Conservation (phyloP, 2,113 vertebrate species). For the Rhineura floridana region DNA sequence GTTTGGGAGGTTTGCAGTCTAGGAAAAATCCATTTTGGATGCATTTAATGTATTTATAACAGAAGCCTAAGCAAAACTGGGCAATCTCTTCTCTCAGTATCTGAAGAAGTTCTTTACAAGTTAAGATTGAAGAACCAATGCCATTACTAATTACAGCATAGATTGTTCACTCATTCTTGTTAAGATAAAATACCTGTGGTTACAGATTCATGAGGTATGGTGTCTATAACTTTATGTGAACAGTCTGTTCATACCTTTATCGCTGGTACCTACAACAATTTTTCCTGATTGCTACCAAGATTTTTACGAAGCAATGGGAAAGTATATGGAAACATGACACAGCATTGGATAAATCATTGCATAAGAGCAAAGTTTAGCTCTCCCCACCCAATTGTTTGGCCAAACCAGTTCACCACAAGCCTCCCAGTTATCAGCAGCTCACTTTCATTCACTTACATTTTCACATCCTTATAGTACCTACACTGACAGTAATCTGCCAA, state of each 20-base stretch:
- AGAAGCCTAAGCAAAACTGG: neutral
- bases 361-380: neutral
- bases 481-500: neutral
- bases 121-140: neutral
- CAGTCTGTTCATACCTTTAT: neutral
- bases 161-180: neutral
- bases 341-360: neutral
- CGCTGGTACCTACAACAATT: neutral
- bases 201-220: neutral
- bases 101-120: neutral
- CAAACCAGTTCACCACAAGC: neutral
- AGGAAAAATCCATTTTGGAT: constrained; percentile 13
- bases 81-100: neutral
- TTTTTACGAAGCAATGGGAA: neutral
- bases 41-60: constrained; percentile 7
- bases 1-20: neutral
- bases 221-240: neutral
- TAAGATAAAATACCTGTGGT: neutral
- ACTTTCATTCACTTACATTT: neutral
- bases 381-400: too few species aligned
- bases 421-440: neutral
- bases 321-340: neutral
- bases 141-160: neutral
- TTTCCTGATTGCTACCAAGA: neutral
- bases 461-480: neutral